Evolutionary conservation across 1,140 invertebrate species (phyloP), one percentile per base, ranked within the genome.

Genomic region (Dinoponera quadriceps): DNA sequence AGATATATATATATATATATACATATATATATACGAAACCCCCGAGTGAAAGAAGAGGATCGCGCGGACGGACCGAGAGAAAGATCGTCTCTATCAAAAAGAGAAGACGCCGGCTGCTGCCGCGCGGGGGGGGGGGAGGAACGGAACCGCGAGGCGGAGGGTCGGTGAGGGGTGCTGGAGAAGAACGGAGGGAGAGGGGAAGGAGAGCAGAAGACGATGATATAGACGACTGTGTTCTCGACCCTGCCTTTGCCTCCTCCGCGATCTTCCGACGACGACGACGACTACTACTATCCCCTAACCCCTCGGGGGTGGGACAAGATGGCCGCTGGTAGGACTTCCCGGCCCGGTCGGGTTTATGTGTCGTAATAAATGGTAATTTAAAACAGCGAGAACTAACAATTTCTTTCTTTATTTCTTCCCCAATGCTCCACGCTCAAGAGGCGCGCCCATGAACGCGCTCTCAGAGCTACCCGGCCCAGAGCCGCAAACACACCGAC

Each of bases 331-430:
- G 84, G 86, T 93, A 93, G 83, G 88, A 82, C 85, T 92, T 87
- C 75, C 83, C 85, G 75, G 84, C 88, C 89, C 84, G 85, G 86
- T 88, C 83, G 92, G 91, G 91, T 94, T 94, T 94, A 94, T 92
- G 93, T 90, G 93, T 94, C 90, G 93, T 94, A 94, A 94, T 94
- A 94, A 94, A 94, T 94, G 94, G 93, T 94, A 94, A 94, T 94
- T 94, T 94, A 94, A 94, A 94, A 93, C 94, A 94, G 94, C 91
- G 93, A 94, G 93, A 94, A 94, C 93, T 94, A 94, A 94, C 93
- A 94, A 93, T 94, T 94, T 94, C 92, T 93, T 94, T 92, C 93
- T 94, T 94, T 93, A 92, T 94, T 94, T 93, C 92, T 91, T 86
- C 83, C 82, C 87, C 77, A 82, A 80, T 85, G 87, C 83, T 88